Percentiles rank a stretch among this genome's conserved stretches.
These are phyloP conservation scores for Caenorhabditis latens DNA, from an alignment of 1,140 invertebrate genomes.

Conservation along the genomic window DNA sequence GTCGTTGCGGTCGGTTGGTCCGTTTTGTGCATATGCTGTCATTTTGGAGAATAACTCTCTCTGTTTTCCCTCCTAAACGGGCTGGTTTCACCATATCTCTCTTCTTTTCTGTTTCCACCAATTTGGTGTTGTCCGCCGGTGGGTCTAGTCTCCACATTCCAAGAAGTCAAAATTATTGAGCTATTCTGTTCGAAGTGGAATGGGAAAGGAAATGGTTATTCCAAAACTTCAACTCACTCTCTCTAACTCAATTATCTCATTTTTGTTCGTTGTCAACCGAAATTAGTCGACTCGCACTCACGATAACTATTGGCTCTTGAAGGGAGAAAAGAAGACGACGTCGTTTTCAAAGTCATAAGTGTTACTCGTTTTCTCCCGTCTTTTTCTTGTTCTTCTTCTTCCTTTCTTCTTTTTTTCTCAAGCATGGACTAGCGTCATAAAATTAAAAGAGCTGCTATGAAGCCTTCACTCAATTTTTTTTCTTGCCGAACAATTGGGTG, in stretches of 20 bases:
- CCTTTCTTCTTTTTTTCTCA: conserved; percentile 20
- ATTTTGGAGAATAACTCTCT: conserved; percentile 10
- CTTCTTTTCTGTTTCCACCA: not conserved
- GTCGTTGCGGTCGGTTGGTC: conserved; percentile 36
- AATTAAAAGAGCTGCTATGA: conserved; percentile 40
- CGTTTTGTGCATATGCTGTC: conserved; percentile 35
- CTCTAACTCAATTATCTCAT: conserved; percentile 43
- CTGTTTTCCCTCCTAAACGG: conserved; percentile 12
- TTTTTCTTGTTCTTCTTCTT: not conserved
- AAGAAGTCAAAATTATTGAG: not conserved
- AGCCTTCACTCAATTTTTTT: conserved; percentile 45
- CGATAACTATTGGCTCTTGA: conserved; percentile 9
- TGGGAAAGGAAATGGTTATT: conserved; percentile 14
- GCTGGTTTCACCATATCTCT: not conserved
- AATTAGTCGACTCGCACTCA: conserved; percentile 49
- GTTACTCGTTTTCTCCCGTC: conserved; percentile 17
- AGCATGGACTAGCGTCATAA: conserved; percentile 41
- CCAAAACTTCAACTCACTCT: not conserved
- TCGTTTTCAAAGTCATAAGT: conserved; percentile 53
- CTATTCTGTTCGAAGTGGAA: not conserved
- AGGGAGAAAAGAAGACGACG: conserved; percentile 19
- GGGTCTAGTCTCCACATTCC: not conserved
- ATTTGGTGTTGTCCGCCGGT: not conserved
- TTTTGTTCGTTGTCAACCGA: conserved; percentile 51
- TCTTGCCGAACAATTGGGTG: conserved; percentile 16